Evolutionary conservation across 2,888 invertebrate species (phyloP).

Genomic region (Rhingia rostrata): DNA sequence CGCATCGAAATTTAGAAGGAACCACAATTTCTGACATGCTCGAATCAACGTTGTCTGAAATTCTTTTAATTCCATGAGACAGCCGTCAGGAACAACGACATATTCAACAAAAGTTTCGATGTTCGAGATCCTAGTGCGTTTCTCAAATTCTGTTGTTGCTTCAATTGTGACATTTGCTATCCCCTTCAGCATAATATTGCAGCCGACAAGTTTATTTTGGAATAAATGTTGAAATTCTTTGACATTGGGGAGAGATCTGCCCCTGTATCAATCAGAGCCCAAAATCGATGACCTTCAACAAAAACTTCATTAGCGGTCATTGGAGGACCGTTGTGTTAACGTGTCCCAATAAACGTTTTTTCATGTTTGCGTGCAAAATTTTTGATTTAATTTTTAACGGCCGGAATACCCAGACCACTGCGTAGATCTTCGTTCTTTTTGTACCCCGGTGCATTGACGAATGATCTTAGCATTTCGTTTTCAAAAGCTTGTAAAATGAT

Average conservation of each 20-base stretch:
- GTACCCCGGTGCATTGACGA: too few species aligned
- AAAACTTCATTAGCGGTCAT: conserved; percentile 1
- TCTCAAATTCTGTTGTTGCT: conserved; percentile 23
- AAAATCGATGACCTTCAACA: conserved; percentile 23
- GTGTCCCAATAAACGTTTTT: too few species aligned
- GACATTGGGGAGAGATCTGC: conserved; percentile 34
- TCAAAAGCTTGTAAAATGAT: too few species aligned
- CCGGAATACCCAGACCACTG: too few species aligned
- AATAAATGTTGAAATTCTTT: conserved; percentile 22
- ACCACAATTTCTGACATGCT: conserved; percentile 25
- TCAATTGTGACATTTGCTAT: conserved; percentile 30
- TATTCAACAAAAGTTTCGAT: conserved; percentile 19
- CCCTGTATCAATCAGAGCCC: too few species aligned
- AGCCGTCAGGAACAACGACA: too few species aligned
- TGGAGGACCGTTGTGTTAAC: too few species aligned
- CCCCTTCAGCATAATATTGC: conserved; percentile 28
- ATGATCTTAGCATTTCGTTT: too few species aligned
- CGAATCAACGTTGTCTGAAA: conserved; percentile 20
- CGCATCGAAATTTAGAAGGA: conserved; percentile 24
- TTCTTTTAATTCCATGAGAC: conserved; percentile 25
- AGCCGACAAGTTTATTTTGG: conserved; percentile 24
- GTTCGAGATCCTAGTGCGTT: conserved; percentile 18
- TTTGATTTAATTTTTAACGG: too few species aligned
- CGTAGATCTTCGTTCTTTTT: too few species aligned
- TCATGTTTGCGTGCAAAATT: too few species aligned